Evolutionary conservation across 2,888 invertebrate species (phyloP), one percentile per base, ranked within the genome.

Genomic region (Xestobium rufovillosum): DNA sequence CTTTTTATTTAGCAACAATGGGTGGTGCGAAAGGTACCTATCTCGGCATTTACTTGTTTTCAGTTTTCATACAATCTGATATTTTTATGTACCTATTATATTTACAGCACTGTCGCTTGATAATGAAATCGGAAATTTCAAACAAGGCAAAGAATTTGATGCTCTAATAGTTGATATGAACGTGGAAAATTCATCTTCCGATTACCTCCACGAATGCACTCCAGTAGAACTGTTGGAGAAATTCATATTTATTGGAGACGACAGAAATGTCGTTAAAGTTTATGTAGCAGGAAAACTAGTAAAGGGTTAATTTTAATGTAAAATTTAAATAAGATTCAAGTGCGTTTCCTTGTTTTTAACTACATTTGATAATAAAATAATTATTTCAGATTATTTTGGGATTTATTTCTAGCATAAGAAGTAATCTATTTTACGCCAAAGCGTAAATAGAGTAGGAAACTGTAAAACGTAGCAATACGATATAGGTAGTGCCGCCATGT

Each of bases 61-160:
- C 23, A 25, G 23, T 19, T 8, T 19, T 19, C 14, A 28, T 9
- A 41, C 6, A 32, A 44, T 15, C 10, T 41, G 23, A 26, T 28
- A 14, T 11, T 12, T 12, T 27, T 26, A 11, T 16, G 6, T 11
- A 31, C 8, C 2, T 19, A n/a, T 19, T 19, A 19, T 19, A 8
- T 19, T 19, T 19, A n/a, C 70, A 83, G 91, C 86, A 14, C 67
- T 92, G 26, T 72, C 76, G 2, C 57, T 91, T 45, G 80, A 79
- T n/a, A 61, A 80, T 26, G 68, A 75, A 52, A 77, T 85, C 32
- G 92, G 92, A 10, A 89, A 80, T 65, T 87, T 94, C 52, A 68
- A 72, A 47, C 61, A 75, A 3, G 88, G 86, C 12, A 91, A 92
- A 61, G 78, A 86, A 37, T 90, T 94, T 52, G 94, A 94, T 68